Percentiles rank a stretch among this genome's conserved stretches.
Evolutionary conservation across 2,113 vertebrate genomes (phyloP).

Genomic region (Cynopterus brachyotis): DNA sequence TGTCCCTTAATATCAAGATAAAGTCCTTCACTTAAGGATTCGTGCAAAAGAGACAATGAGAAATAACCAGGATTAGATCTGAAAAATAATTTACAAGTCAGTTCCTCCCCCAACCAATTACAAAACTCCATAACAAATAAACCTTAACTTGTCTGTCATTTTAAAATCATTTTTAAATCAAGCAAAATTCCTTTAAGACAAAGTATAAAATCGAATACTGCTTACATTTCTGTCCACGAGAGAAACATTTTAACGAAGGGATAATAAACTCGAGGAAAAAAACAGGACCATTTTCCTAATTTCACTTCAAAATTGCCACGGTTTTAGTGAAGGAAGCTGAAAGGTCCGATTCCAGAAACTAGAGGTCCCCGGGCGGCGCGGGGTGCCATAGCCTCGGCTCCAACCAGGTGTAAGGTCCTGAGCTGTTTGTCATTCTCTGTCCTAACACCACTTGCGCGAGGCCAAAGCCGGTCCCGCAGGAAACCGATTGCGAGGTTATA

Average conservation of each 20-base stretch:
- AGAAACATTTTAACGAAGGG: not conserved
- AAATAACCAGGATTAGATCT: not conserved
- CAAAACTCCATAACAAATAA: constrained; percentile 26
- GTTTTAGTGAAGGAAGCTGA: constrained; percentile 10
- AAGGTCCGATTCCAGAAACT: constrained; percentile 36
- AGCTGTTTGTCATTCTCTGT: not conserved
- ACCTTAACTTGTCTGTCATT: not conserved
- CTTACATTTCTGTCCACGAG: not conserved
- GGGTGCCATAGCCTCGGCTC: not conserved
- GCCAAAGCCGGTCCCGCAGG: not conserved
- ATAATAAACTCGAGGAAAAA: not conserved
- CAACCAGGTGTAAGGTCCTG: not conserved
- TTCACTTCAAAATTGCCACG: constrained; percentile 30
- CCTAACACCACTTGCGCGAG: not conserved
- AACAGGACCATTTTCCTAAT: not conserved
- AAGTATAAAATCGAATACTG: not conserved
- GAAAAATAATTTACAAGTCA: constrained; percentile 16
- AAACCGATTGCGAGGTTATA: not conserved
- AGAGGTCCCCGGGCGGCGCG: not conserved
- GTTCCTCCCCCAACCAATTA: not conserved
- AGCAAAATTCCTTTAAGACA: not conserved
- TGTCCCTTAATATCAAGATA: constrained; percentile 35
- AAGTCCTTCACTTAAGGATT: constrained; percentile 26
- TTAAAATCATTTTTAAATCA: not conserved
- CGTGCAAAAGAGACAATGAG: not conserved